A percentile compares a stretch with the other conserved stretches of the same genome.
Conservation (phyloP, 2,888 invertebrate species). For the Parthenolecanium corni region DNA sequence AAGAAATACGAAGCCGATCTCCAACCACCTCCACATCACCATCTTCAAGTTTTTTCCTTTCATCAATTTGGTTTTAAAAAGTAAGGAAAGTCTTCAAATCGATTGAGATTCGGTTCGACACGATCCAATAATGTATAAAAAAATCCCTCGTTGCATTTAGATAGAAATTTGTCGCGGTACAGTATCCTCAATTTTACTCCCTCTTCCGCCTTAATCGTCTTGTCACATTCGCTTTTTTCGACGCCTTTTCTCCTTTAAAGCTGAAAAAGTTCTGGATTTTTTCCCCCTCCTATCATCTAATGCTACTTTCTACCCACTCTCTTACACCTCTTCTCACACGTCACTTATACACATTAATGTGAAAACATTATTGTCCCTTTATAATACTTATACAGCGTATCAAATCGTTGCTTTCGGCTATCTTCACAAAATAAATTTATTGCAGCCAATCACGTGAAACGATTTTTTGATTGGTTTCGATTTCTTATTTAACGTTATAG, state of each 20-base stretch:
- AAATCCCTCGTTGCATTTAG: constrained; percentile 28
- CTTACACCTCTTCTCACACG: constrained; percentile 2
- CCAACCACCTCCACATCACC: no score
- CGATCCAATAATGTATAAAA: constrained; percentile 20
- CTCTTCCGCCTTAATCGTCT: constrained; percentile 21
- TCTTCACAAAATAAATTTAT: no score
- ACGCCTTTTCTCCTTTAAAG: constrained; percentile 7
- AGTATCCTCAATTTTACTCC: background rate
- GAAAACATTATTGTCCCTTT: no score
- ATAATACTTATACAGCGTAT: no score
- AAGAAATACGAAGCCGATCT: background rate
- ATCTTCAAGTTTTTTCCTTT: background rate
- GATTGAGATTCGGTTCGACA: constrained; percentile 25
- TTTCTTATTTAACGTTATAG: no score
- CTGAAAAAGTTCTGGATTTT: background rate
- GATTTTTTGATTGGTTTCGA: no score
- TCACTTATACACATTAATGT: background rate
- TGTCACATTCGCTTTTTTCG: constrained; percentile 27
- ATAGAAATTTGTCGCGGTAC: constrained; percentile 26
- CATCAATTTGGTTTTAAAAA: background rate
- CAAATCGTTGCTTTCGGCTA: no score
- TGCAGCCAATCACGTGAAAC: no score
- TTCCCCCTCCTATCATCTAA: background rate
- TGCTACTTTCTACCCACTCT: background rate
- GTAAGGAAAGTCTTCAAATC: constrained; percentile 18